Evolutionary conservation across 2,888 invertebrate species (phyloP).

Genomic region (Venusia cambrica): DNA sequence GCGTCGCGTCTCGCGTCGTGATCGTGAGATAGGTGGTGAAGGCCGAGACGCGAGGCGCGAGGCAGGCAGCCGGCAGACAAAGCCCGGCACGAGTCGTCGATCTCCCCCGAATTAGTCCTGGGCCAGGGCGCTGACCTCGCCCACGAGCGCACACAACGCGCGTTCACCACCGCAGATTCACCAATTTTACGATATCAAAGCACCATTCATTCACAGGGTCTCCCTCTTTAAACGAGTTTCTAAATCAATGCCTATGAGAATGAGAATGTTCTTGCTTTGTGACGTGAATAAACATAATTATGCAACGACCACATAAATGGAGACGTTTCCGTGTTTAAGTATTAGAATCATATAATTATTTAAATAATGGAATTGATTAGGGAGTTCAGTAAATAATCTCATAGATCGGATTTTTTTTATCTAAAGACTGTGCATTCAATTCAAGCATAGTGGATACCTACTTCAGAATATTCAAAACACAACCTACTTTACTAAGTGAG

Average conservation of each 20-base stretch:
- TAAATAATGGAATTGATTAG: no score
- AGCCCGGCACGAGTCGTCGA: slow-evolving; percentile 73
- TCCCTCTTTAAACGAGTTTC: slow-evolving; percentile 7
- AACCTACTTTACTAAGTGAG: no score
- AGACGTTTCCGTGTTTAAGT: no score
- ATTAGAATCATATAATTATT: no score
- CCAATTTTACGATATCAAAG: slow-evolving; percentile 24
- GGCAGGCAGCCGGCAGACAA: slow-evolving; percentile 70
- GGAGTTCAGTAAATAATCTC: no score
- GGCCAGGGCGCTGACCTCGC: slow-evolving; percentile 74
- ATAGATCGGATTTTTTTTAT: no score
- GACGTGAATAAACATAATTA: no score
- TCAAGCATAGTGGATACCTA: no score
- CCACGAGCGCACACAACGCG: slow-evolving; percentile 47
- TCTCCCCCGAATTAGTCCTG: slow-evolving; percentile 81
- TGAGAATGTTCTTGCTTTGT: background rate
- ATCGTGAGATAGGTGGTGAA: no score
- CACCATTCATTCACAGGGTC: slow-evolving; percentile 16
- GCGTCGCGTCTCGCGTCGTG: slow-evolving; percentile 2
- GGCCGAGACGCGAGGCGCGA: slow-evolving; percentile 41
- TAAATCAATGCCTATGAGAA: background rate
- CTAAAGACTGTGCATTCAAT: no score
- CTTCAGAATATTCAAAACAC: no score
- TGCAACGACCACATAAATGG: no score
- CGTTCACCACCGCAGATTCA: slow-evolving; percentile 32